Base-by-base conservation (phyloP, 2,113 vertebrate genomes). In the Parus major region DNA sequence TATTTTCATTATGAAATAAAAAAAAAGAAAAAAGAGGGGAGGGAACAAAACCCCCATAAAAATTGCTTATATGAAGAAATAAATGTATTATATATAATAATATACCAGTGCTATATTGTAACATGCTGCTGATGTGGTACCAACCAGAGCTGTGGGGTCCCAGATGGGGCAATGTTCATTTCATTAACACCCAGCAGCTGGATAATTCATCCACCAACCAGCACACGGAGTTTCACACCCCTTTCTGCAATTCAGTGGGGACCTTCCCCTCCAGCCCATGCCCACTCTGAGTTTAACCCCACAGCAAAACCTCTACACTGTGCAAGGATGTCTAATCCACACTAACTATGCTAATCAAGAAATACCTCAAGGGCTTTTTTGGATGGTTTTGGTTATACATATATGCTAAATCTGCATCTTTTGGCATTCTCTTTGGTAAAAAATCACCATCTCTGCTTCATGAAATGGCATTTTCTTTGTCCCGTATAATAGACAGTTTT, bases 381-480 rank as follows among this genome's bases (percentile, higher is more conserved):
- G 41, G 41, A 76, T 60, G 20, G 18, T 66, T 94, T 92, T 10
- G 5, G 21, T 83, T 69, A 49, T 13, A 82, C 20, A 68, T 24
- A 11, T 12, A 35, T 18, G 61, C 15, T 90, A 93, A 81, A 76
- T 47, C 16, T 53, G 36, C 15, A 79, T 46, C 17, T 94, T 70
- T 36, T 0, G 0, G 42, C 14, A 0, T 52, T 56, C 63, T 78
- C 68, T 80, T 56, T 3, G 1, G 57, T 53, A 20, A 69, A 53
- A 91, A 95, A 80, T 95, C 72, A 72, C 25, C 61, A 60, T 55
- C 50, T 88, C 24, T 60, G 73, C 49, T 79, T 46, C 84, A 82
- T 42, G 36, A 91, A 93, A 81, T 75, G 60, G 2, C 23, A 31
- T 72, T 83, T 93, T 60, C 49, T 96, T 97, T 95, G 82, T 95